Percentiles rank a stretch among this genome's conserved stretches.
phyloP scores from a whole-genome alignment of 2,888 invertebrate species.

The Ophion obscuratus region DNA sequence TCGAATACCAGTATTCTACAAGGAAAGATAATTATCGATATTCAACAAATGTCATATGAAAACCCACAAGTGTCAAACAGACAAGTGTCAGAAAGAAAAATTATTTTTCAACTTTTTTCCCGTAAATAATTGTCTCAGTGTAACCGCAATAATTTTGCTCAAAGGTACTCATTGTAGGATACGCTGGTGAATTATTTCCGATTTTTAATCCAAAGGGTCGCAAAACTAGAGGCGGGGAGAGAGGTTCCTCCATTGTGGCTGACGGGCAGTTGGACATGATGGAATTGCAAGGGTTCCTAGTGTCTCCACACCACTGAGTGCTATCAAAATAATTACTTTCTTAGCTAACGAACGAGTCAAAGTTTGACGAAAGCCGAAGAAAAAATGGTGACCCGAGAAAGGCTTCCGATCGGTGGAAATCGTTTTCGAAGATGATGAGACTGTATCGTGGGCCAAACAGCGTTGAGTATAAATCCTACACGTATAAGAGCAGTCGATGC shows the following conservation, averaged over 20 bases:
- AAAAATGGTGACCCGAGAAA: background rate
- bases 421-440: constrained; percentile 12
- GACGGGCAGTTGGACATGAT: background rate
- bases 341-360: background rate
- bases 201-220: background rate
- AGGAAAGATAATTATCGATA: background rate
- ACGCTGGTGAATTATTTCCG: background rate
- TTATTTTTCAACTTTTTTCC: background rate
- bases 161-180: background rate
- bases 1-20: background rate
- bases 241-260: no score
- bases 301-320: background rate
- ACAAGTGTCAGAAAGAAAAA: background rate
- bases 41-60: background rate
- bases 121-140: background rate
- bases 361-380: background rate
- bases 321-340: background rate
- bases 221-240: background rate
- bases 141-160: background rate
- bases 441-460: constrained; percentile 20
- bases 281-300: background rate
- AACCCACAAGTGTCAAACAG: no score
- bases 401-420: background rate
- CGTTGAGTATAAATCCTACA: constrained; percentile 23
- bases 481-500: background rate